Conservation (phyloP, 2,888 invertebrate species). For the Ophion slaviceki region DNA sequence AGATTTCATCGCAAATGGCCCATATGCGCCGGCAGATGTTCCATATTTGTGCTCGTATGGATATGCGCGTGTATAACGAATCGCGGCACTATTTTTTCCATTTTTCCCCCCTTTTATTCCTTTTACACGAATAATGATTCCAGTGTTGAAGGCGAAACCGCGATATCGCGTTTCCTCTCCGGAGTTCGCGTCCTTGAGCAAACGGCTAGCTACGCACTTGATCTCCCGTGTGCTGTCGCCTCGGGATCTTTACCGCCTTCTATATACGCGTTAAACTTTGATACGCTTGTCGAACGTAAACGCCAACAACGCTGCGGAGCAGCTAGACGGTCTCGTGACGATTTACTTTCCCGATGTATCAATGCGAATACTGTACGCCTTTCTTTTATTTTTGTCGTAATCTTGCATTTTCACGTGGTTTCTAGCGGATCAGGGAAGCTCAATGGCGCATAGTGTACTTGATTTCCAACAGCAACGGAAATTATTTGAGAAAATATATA, state of each 20-base stretch:
- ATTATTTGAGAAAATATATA: no score
- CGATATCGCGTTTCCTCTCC: slow-evolving; percentile 68
- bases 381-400: no score
- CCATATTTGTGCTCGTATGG: slow-evolving; percentile 22
- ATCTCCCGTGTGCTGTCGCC: background rate
- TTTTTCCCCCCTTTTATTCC: background rate
- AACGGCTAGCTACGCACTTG: slow-evolving; percentile 50
- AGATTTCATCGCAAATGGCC: slow-evolving; percentile 35
- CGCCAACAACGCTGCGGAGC: background rate
- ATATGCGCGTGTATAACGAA: slow-evolving; percentile 4
- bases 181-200: slow-evolving; percentile 60
- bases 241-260: slow-evolving; percentile 15
- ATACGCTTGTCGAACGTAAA: slow-evolving; percentile 15
- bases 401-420: no score
- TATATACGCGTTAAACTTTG: background rate
- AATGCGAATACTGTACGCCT: slow-evolving; percentile 2
- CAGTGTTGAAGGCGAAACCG: slow-evolving; percentile 64
- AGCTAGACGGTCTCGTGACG: background rate
- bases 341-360: slow-evolving; percentile 18
- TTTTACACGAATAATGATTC: slow-evolving; percentile 59
- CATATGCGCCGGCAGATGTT: slow-evolving; percentile 43
- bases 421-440: no score
- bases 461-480: no score
- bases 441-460: no score
- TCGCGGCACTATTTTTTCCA: background rate